Percentiles rank a stretch among this genome's conserved stretches.
These are phyloP conservation scores for Gymnopithys bicolor DNA, from an alignment of 2,797 vertebrate genomes.

Conservation along the genomic window DNA sequence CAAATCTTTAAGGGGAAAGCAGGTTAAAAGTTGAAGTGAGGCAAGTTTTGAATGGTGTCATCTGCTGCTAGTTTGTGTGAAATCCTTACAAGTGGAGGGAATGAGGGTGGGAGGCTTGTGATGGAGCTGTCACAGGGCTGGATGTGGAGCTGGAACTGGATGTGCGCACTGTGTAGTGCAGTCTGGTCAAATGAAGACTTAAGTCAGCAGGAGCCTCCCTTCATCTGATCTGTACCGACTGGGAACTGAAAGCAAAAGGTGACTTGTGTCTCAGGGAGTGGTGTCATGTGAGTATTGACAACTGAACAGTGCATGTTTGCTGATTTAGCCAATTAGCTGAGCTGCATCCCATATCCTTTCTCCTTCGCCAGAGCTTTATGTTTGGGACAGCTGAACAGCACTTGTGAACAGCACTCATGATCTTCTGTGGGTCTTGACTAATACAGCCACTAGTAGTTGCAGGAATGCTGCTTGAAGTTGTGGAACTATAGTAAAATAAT, in stretches of 20 bases:
- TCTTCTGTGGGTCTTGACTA: background rate
- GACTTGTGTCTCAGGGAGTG: background rate
- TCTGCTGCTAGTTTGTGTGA: background rate
- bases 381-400: background rate
- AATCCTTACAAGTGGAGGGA: background rate
- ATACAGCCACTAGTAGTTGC: background rate
- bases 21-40: background rate
- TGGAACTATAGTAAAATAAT: background rate
- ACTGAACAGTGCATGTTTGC: background rate
- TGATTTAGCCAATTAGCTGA: background rate
- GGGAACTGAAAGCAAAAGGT: background rate
- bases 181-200: background rate
- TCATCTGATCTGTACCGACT: background rate
- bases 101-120: background rate
- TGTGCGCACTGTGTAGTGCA: background rate
- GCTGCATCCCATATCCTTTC: accelerated
- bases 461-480: background rate
- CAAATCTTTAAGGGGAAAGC: background rate
- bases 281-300: background rate
- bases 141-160: background rate
- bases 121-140: background rate
- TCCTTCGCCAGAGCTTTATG: background rate
- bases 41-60: background rate
- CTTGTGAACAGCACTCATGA: background rate
- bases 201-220: background rate